These are phyloP conservation scores for Mixornis gularis DNA, from an alignment of 2,113 vertebrate species.

Conservation along the genomic window DNA sequence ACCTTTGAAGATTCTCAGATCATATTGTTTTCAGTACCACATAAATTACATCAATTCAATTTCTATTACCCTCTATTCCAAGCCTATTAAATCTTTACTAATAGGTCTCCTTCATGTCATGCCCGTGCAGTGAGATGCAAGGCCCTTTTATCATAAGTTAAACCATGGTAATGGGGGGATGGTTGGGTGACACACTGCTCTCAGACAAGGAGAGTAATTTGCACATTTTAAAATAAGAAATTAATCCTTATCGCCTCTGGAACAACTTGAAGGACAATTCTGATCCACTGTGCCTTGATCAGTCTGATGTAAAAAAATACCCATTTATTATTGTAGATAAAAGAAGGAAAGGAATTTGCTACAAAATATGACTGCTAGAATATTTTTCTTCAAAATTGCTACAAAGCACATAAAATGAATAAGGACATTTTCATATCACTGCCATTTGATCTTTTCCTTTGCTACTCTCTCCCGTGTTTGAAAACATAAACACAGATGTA, in stretches of 20 bases:
- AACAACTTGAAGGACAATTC: constrained; percentile 19
- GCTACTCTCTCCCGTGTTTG: background rate
- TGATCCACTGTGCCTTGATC: constrained; percentile 43
- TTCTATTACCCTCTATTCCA: constrained; percentile 64
- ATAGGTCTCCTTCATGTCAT: constrained; percentile 64
- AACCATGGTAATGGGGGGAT: background rate
- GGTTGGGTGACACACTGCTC: constrained; percentile 3
- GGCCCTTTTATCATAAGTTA: constrained; percentile 61
- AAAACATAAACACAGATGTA: background rate
- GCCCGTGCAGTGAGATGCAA: constrained; percentile 15
- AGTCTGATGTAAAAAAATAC: constrained; percentile 4
- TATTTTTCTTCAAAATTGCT: background rate
- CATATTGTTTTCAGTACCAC: background rate
- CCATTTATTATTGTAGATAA: constrained; percentile 43
- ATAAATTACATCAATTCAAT: constrained; percentile 64
- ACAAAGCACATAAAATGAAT: background rate
- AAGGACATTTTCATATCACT: background rate
- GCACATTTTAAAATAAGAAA: constrained; percentile 66
- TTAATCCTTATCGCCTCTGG: constrained; percentile 46
- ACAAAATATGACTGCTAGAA: background rate
- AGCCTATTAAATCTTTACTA: constrained; percentile 66
- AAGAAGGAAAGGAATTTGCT: constrained; percentile 7
- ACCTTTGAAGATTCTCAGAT: constrained; percentile 45
- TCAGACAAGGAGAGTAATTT: constrained; percentile 58
- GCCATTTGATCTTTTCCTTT: background rate